Evolutionary conservation across 2,888 invertebrate genomes (phyloP), one percentile per base, ranked within the genome.

Genomic region (Lumbricus terrestris): DNA sequence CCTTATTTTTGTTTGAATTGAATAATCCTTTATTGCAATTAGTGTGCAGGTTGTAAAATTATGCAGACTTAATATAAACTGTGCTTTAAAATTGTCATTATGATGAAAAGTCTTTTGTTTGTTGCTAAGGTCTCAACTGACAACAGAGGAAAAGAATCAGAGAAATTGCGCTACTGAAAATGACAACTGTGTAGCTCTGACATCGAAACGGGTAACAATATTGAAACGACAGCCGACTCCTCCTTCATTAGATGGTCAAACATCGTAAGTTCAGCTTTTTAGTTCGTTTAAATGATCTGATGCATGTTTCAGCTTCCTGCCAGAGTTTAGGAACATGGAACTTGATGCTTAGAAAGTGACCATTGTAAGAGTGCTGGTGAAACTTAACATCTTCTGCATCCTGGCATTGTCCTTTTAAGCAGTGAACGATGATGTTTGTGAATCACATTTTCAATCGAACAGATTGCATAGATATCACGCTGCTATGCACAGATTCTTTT

Each of bases 141-240:
- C 69, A 69, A 69, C 69, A 69, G 69, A 69, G 69, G 8, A 69
- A 69, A 69, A 8, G 8, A 69, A 69, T 69, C 29, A 8, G 69
- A n/a, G 69, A 29, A 69, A 69, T n/a, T n/a, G 29, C 13, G n/a
- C 69, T 69, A 69, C 69, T 69, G 69, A 69, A 69, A 69, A 5
- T 33, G 35, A 85, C 16, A 85, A 37, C 29, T 37, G 35, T 35
- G 85, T 85, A 23, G 33, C 35, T 85, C 35, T 34, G 29, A 85
- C 85, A n/a, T 85, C 37, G 20, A 37, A 35, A 35, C 85, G 85
- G 37, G 85, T 85, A 85, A 85, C 85, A 18, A 85, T 85, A 34
- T 85, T 85, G 37, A 85, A 85, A 85, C 34, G 85, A 37, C 85
- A 85, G 85, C 85, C 34, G 18, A 85, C 85, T 0, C 85, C 85